Evolutionary conservation across 2,113 vertebrate genomes (phyloP), one percentile per base, ranked within the genome.

Genomic region (Halichoeres trimaculatus): DNA sequence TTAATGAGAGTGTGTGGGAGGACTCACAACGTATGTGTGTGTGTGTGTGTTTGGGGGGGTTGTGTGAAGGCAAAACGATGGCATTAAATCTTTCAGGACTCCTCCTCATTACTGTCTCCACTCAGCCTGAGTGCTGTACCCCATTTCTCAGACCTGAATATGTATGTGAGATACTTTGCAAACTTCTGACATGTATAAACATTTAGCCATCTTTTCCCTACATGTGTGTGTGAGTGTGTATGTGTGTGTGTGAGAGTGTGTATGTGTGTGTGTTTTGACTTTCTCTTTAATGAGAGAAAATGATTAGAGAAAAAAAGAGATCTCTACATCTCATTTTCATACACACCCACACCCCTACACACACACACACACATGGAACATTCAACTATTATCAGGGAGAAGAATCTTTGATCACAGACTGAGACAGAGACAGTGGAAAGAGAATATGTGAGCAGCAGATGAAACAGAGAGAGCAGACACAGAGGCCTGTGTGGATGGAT

Each of bases 331-430:
- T 57, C 58, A 47, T 36, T 45, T 71, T 60, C 8, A 40, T 6
- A 10, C 41, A 3, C 30, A 2, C 35, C 6, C 55, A 45, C 54
- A 48, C 36, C 13, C 41, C 5, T 12, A 43, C 41, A n/a, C n/a
- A n/a, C 9, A 41, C 5, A 11, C 38, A 4, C 38, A 2, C 24
- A 8, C 56, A 52, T 50, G 38, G 30, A 77, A 59, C 19, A 13
- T 70, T 74, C 52, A 53, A 41, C 76, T 64, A 70, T 87, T 91
- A 92, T 80, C 78, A 66, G 52, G 47, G 51, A 81, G 61, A 70
- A 53, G 52, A 54, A 89, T 85, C 85, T 89, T 80, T 89, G 90
- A 92, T 92, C 88, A 84, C 64, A 82, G 81, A 64, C 16, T 20
- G 57, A 77, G 65, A 67, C 36, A 68, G 80, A 75, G 78, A 78